phyloP scores from a whole-genome alignment of 2,888 invertebrate species.

The Lycia hirtaria region DNA sequence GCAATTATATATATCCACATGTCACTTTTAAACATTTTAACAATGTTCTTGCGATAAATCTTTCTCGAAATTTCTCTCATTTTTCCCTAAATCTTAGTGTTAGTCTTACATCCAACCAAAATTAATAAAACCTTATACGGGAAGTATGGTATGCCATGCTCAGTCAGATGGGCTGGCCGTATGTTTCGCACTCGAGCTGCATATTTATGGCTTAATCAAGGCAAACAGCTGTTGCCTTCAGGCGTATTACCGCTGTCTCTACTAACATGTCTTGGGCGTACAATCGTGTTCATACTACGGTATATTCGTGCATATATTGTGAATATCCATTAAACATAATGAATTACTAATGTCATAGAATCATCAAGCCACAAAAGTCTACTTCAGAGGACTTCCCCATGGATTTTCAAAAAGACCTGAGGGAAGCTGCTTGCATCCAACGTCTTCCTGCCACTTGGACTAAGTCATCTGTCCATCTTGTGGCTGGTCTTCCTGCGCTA shows the following conservation, averaged over 20 bases:
- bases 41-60: too few relatives aligned
- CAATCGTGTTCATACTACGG: not conserved
- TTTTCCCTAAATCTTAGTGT: not conserved
- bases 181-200: conserved; percentile 58
- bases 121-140: conserved; percentile 54
- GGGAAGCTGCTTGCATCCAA: too few relatives aligned
- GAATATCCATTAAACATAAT: too few relatives aligned
- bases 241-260: conserved; percentile 54
- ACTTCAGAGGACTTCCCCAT: too few relatives aligned
- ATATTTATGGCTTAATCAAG: conserved; percentile 69
- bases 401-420: too few relatives aligned
- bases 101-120: conserved; percentile 31
- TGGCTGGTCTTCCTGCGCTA: too few relatives aligned
- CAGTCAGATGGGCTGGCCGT: conserved; percentile 41
- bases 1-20: too few relatives aligned
- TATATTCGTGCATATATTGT: not conserved
- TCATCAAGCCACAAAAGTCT: too few relatives aligned
- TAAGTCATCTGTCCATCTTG: too few relatives aligned
- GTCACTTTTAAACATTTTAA: too few relatives aligned
- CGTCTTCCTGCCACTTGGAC: too few relatives aligned
- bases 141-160: conserved; percentile 47
- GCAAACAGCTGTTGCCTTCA: conserved; percentile 59
- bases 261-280: conserved; percentile 51
- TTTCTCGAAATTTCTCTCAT: not conserved
- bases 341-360: too few relatives aligned